These are phyloP conservation scores for Sinocyclocheilus anshuiensis DNA, from an alignment of 2,113 vertebrate genomes.

Conservation along the genomic window DNA sequence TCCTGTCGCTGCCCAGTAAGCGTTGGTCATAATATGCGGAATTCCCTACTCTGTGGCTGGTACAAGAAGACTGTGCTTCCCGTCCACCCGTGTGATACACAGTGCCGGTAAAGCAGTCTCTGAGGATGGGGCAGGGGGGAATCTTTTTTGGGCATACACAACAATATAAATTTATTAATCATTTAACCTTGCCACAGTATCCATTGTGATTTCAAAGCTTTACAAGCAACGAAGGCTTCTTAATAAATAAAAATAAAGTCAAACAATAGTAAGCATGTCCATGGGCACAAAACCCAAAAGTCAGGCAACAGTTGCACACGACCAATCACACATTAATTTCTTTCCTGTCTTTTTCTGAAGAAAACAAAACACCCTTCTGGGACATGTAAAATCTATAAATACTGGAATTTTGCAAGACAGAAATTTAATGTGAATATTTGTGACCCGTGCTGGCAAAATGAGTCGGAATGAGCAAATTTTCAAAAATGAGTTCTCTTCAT, in stretches of 20 bases:
- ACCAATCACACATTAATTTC: background rate
- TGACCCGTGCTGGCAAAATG: too few species aligned
- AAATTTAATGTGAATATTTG: background rate
- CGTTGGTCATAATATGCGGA: slow-evolving; percentile 78
- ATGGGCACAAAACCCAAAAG: slow-evolving; percentile 45
- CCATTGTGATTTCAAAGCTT: slow-evolving; percentile 48
- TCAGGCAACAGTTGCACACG: slow-evolving; percentile 12
- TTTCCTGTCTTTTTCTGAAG: slow-evolving; percentile 41
- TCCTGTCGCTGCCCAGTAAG: slow-evolving; percentile 72
- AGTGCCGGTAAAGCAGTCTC: slow-evolving; percentile 48
- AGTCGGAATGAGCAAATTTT: too few species aligned
- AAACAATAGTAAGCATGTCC: slow-evolving; percentile 43
- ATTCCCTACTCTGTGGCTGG: slow-evolving; percentile 78
- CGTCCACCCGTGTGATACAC: slow-evolving; percentile 58
- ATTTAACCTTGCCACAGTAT: slow-evolving; percentile 47
- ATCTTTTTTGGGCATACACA: slow-evolving; percentile 57
- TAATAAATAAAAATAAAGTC: slow-evolving; percentile 52
- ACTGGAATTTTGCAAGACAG: background rate
- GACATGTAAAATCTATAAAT: background rate
- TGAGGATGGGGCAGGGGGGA: slow-evolving; percentile 1
- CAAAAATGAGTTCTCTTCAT: too few species aligned
- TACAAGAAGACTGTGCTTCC: slow-evolving; percentile 68
- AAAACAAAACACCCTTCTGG: background rate
- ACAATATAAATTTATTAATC: slow-evolving; percentile 58
- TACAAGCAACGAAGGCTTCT: slow-evolving; percentile 35